These are phyloP conservation scores for Xiphophorus birchmanni DNA, from an alignment of 2,797 vertebrate genomes.

Conservation along the genomic window DNA sequence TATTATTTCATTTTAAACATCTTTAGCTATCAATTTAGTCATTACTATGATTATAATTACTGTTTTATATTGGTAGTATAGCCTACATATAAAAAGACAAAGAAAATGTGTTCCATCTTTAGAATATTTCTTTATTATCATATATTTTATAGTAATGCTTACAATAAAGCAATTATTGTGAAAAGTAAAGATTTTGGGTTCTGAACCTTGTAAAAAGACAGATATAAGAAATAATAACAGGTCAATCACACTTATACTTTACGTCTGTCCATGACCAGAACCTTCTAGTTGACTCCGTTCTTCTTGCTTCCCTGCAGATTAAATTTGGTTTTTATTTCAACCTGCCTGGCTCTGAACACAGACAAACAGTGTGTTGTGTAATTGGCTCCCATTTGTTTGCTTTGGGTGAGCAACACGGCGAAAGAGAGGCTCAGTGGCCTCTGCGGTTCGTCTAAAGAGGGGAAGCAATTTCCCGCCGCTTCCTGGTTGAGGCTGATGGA, in stretches of 20 bases:
- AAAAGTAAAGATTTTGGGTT: neutral
- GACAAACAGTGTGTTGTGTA: conserved; percentile 22
- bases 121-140: neutral
- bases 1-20: neutral
- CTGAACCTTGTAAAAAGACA: neutral
- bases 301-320: neutral
- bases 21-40: neutral
- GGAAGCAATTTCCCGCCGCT: conserved; percentile 9
- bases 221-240: neutral
- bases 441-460: neutral
- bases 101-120: neutral
- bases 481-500: conserved; percentile 45
- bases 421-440: conserved; percentile 34
- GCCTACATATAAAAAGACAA: neutral
- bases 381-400: conserved; percentile 54
- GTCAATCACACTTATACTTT: neutral
- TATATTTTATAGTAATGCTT: neutral
- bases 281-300: neutral
- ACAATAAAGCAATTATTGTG: neutral
- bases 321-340: neutral
- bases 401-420: conserved; percentile 46
- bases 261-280: neutral
- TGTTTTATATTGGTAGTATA: neutral
- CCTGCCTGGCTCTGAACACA: neutral
- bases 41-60: neutral